These are phyloP conservation scores for Apoderus coryli DNA, from an alignment of 2,888 invertebrate species.

Conservation along the genomic window DNA sequence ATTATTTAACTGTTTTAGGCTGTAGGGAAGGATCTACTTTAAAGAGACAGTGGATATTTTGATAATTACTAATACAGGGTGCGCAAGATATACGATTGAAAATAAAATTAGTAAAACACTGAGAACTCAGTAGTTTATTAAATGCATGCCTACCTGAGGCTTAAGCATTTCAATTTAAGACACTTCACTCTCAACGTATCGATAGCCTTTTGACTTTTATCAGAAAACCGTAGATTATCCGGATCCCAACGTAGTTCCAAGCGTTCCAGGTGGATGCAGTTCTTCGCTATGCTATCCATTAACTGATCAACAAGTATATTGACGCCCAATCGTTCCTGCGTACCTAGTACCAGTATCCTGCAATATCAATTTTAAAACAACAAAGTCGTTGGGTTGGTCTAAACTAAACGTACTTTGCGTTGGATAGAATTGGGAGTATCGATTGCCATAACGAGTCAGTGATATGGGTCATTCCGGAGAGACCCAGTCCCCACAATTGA, in stretches of 20 bases:
- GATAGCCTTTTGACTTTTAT: slow-evolving; percentile 98
- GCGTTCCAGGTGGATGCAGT: slow-evolving; percentile 76
- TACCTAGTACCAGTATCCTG: slow-evolving; percentile 95
- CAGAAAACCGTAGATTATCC: slow-evolving; percentile 93
- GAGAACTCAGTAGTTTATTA: no score
- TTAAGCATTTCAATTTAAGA: slow-evolving; percentile 79
- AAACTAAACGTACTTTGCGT: slow-evolving; percentile 60
- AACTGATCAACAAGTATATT: slow-evolving; percentile 97
- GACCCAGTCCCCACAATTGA: slow-evolving; percentile 73
- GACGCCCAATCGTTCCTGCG: slow-evolving; percentile 87
- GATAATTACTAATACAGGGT: no score
- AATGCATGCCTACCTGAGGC: slow-evolving; percentile 57
- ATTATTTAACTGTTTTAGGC: no score
- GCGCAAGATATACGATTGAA: no score
- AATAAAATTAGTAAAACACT: no score
- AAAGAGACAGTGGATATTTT: no score
- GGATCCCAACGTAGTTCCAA: slow-evolving; percentile 98
- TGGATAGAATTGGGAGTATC: slow-evolving; percentile 78
- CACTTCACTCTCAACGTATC: slow-evolving; percentile 94
- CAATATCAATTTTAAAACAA: no score
- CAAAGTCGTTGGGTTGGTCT: no score
- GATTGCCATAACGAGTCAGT: slow-evolving; percentile 98
- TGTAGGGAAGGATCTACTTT: no score
- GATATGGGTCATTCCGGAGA: slow-evolving; percentile 95
- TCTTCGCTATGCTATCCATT: slow-evolving; percentile 93